These are phyloP conservation scores for Acrobasis consociella DNA, from an alignment of 2,888 invertebrate genomes.

Conservation along the genomic window DNA sequence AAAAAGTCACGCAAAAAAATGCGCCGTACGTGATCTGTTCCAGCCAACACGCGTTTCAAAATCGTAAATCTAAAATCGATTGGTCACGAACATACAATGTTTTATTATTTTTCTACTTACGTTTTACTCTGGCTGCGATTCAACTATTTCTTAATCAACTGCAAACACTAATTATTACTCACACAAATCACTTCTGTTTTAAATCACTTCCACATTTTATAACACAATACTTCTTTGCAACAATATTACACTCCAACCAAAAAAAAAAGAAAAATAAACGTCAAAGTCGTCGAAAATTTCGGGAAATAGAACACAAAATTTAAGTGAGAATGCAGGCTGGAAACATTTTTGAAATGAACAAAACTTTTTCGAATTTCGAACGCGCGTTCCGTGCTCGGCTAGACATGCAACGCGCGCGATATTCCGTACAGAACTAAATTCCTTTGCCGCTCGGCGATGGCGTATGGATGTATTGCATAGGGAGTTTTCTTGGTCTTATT, in stretches of 20 bases:
- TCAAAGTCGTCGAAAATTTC: background rate
- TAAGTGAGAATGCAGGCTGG: background rate
- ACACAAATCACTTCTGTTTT: conserved; percentile 32
- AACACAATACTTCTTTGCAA: background rate
- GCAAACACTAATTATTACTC: conserved; percentile 15
- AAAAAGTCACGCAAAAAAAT: background rate
- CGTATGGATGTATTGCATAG: background rate
- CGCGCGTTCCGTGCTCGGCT: conserved; percentile 19
- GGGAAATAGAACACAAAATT: conserved; percentile 5
- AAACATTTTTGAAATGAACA: conserved; percentile 2
- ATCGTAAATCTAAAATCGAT: conserved; percentile 22
- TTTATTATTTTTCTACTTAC: conserved; percentile 25
- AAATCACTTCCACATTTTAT: conserved; percentile 19
- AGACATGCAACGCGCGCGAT: conserved; percentile 28
- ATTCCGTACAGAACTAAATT: conserved; percentile 27
- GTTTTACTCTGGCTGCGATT: conserved; percentile 36
- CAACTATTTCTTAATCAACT: conserved; percentile 43
- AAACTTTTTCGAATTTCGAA: conserved; percentile 27
- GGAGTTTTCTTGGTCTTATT: background rate
- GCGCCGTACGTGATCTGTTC: conserved; percentile 5
- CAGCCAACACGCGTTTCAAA: conserved; percentile 13
- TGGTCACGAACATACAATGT: conserved; percentile 19
- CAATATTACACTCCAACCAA: background rate
- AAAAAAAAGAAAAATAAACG: background rate
- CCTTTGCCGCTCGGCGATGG: conserved; percentile 2